Conservation (phyloP, 2,888 invertebrate genomes). For the Acleris emargana region DNA sequence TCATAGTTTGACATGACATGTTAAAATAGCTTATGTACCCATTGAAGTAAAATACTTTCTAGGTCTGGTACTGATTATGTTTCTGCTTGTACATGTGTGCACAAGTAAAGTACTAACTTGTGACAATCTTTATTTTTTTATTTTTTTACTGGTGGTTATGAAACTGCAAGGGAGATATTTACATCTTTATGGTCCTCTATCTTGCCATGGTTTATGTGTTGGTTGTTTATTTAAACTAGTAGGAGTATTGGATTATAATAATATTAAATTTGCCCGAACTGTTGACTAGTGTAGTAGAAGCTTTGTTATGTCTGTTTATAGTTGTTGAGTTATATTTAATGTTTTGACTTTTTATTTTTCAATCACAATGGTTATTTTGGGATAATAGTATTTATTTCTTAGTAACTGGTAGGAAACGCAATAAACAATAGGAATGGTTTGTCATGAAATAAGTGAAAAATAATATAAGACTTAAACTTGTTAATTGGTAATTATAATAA, state of each 20-base stretch:
- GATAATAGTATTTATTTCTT: slow-evolving; percentile 8
- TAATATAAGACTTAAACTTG: slow-evolving; percentile 14
- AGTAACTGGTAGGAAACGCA: background rate
- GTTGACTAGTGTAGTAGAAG: slow-evolving; percentile 11
- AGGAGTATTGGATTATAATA: slow-evolving; percentile 4
- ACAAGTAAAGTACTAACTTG: slow-evolving; percentile 20
- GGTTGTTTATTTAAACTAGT: slow-evolving; percentile 2
- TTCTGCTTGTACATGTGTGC: slow-evolving; percentile 24
- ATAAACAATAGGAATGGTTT: background rate
- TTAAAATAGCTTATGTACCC: background rate
- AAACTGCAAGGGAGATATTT: slow-evolving; percentile 21
- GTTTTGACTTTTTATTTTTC: slow-evolving; percentile 2
- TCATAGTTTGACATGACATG: background rate
- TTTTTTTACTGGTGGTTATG: slow-evolving; percentile 5
- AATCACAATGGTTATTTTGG: slow-evolving; percentile 5
- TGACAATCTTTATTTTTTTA: slow-evolving; percentile 9
- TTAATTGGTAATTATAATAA: slow-evolving; percentile 7
- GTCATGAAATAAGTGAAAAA: slow-evolving; percentile 9
- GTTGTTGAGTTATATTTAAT: slow-evolving; percentile 2
- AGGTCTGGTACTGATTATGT: slow-evolving; percentile 22
- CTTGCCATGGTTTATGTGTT: slow-evolving; percentile 10
- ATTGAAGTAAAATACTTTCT: slow-evolving; percentile 17
- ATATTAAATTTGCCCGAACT: slow-evolving; percentile 11
- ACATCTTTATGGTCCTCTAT: slow-evolving; percentile 19
- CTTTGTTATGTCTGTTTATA: slow-evolving; percentile 16